Evolutionary conservation across 2,797 vertebrate genomes (phyloP), one percentile per base, ranked within the genome.

Genomic region (Cirrhinus molitorella): DNA sequence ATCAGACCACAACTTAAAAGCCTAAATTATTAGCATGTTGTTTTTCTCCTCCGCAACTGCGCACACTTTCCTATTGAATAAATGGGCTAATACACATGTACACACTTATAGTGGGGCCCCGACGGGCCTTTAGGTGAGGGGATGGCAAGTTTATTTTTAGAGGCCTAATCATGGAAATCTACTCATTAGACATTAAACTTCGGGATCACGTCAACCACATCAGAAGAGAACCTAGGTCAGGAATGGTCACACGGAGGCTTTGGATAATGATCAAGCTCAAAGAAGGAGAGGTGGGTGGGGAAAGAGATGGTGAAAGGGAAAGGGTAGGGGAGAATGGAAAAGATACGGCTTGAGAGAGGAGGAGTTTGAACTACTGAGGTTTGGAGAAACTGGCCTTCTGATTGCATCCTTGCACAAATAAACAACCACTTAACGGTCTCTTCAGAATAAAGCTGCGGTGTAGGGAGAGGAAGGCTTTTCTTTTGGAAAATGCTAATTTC

Each of bases 351-450:
- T 63, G 43, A 78, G 40, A 63, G 53, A 79, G 59, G 61, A 57
- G 65, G 47, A 65, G 51, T 45, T 61, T 43, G 17, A 63, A 61
- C 23, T 63, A 77, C 17, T 12, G 40, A 66, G 88, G 83, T 85
- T 85, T 86, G 85, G 91, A 92, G 91, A 81, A 85, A 87, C 88
- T 85, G 87, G 88, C 85, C 89, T 89, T 85, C 90, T 91, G 92
- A 94, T 94, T 93, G 90, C 90, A 90, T 89, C 91, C 89, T 91
- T 92, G 90, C 90, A 90, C 91, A 94, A 94, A 94, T 94, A 94
- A 94, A 94, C 93, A 94, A 89, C 85, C 85, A 86, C 85, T 92
- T 89, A 86, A 84, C 86, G 87, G 91, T 88, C 90, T 92, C 89
- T 89, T 90, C 86, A 87, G 90, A 90, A 90, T 87, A 90, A 93